Percentiles rank a stretch among this genome's conserved stretches.
Evolutionary conservation across 2,113 vertebrate species (phyloP).

Genomic region (Plecotus auritus): DNA sequence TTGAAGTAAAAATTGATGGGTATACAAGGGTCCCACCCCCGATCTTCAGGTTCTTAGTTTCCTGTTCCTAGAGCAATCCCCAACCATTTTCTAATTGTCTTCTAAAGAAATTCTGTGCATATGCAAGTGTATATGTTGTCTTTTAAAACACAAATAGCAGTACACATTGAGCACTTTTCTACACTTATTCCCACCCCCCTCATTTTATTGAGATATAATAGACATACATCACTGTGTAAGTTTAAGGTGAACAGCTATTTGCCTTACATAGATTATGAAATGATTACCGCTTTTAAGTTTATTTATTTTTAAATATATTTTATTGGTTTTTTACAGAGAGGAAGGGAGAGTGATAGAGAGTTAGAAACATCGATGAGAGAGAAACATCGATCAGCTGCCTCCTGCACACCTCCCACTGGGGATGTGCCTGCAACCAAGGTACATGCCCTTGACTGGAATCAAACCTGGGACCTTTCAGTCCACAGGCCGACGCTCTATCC

Average conservation of each 20-base stretch:
- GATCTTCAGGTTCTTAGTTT: not conserved
- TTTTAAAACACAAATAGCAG: not conserved
- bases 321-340: no score
- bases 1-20: not conserved
- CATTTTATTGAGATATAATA: not conserved
- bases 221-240: not conserved
- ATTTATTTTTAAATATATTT: not conserved
- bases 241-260: not conserved
- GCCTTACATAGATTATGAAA: not conserved
- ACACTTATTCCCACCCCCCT: no score
- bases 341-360: no score
- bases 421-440: no score
- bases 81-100: not conserved
- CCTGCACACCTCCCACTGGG: no score
- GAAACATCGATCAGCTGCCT: no score
- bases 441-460: no score
- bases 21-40: not conserved
- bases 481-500: no score
- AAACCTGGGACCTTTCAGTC: no score
- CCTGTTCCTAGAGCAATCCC: not conserved
- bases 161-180: not conserved
- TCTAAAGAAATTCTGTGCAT: not conserved
- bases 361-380: no score
- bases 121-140: not conserved
- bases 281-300: not conserved